Evolutionary conservation across 2,888 invertebrate genomes (phyloP), one percentile per base, ranked within the genome.

Genomic region (Athrips mouffetella): DNA sequence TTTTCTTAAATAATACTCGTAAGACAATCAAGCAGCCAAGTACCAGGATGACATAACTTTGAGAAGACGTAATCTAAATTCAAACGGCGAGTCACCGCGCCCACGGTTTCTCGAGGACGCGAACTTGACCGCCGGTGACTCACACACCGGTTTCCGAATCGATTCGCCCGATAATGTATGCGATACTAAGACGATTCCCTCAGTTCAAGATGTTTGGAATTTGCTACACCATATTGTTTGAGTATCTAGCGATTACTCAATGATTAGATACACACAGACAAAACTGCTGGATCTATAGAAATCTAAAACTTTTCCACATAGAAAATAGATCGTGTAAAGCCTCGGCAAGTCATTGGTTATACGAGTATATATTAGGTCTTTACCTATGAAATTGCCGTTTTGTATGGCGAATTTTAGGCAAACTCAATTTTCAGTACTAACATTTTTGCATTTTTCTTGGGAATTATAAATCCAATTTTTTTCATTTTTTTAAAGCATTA

Each of bases 81-180:
- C 45, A 35, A 35, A 20, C 2, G 20, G 25, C 25, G 39, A 13
- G 27, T 30, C 39, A 31, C 41, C 33, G 29, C 60, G 54, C 58
- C 57, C 53, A 57, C 60, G 37, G 52, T 47, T 47, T 39, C 33
- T 54, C 54, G 49, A 52, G 59, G 58, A 57, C 62, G 55, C 58
- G 68, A 73, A 68, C 71, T 73, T 71, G 71, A 73, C 71, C 73
- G 66, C 48, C 37, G 33, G 53, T 71, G 71, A 71, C 54, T 71
- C 71, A 71, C 40, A 42, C 51, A 41, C 48, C 40, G 29, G 42
- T 29, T 42, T 29, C 18, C 10, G 30, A 42, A 42, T 42, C 42
- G 31, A 31, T 45, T 33, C 27, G 27, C 27, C n/a, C 27, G 27
- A 27, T n/a, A 1, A 16, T 2, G 33, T 35, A 10, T 35, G 33